Evolutionary conservation across 1,140 invertebrate genomes (phyloP).

Genomic region (Paraescarpia echinospica): DNA sequence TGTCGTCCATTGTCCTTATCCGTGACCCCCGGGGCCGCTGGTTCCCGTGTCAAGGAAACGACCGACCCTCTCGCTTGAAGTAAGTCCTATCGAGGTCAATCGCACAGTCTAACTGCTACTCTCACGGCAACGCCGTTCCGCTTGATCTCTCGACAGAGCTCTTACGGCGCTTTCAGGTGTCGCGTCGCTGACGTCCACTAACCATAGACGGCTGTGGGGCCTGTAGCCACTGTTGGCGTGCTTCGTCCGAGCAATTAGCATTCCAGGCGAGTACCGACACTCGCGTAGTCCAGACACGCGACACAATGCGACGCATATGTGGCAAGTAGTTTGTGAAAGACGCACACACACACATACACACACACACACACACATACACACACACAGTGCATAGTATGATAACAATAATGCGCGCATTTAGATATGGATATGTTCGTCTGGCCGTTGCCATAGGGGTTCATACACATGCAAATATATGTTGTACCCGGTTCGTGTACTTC

Average conservation of each 20-base stretch:
- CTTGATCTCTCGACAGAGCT: not conserved
- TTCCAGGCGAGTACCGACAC: not conserved
- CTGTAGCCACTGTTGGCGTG: too few species aligned
- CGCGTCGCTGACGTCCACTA: too few species aligned
- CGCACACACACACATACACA: too few species aligned
- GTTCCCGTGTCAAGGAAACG: not conserved
- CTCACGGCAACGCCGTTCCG: not conserved
- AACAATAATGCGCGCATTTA: not conserved
- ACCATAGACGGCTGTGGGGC: not conserved
- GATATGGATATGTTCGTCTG: not conserved
- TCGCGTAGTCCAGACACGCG: not conserved
- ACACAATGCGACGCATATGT: not conserved
- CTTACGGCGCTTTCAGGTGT: not conserved
- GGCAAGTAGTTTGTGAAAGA: not conserved
- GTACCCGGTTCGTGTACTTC: not conserved
- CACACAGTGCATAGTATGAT: not conserved
- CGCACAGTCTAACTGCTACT: not conserved
- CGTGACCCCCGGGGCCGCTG: not conserved
- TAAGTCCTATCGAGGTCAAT: not conserved
- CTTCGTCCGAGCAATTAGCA: not conserved
- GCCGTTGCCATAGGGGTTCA: not conserved
- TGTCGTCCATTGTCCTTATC: not conserved
- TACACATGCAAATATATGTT: not conserved
- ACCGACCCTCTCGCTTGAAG: not conserved
- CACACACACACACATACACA: too few species aligned